Evolutionary conservation across 2,888 invertebrate species (phyloP).

Genomic region (Pollenia amentaria): DNA sequence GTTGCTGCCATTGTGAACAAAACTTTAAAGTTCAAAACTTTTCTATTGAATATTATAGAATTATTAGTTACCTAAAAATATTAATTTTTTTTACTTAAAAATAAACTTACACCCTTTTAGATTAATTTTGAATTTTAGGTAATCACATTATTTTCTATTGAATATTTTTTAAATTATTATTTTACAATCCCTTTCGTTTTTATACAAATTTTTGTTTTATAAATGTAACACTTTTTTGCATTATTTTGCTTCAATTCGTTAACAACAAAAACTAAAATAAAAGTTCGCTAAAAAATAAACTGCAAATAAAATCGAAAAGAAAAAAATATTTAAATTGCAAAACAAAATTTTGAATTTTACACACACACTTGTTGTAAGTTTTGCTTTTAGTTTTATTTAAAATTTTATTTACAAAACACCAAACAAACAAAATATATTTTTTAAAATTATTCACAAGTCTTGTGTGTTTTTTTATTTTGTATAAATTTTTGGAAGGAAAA

Average conservation of each 20-base stretch:
- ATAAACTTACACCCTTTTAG: constrained; percentile 53
- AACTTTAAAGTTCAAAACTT: background rate
- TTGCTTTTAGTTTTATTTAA: background rate
- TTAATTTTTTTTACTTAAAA: background rate
- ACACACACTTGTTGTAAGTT: constrained; percentile 30
- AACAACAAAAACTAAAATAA: constrained; percentile 72
- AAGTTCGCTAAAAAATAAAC: constrained; percentile 72
- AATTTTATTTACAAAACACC: constrained; percentile 10
- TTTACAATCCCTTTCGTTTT: constrained; percentile 5
- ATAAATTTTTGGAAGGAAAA: constrained; percentile 36
- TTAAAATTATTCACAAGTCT: constrained; percentile 40
- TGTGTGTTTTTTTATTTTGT: constrained; percentile 42
- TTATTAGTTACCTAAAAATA: background rate
- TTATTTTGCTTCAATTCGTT: constrained; percentile 36
- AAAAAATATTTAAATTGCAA: constrained; percentile 15
- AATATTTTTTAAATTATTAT: constrained; percentile 29
- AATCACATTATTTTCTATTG: constrained; percentile 42
- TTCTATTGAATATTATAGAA: background rate
- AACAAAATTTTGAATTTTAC: background rate
- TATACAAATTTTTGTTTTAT: constrained; percentile 1
- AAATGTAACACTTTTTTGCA: constrained; percentile 14
- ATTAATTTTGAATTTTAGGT: constrained; percentile 8
- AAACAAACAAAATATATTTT: constrained; percentile 8
- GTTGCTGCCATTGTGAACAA: no score
- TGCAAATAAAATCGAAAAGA: constrained; percentile 40